phyloP scores from a whole-genome alignment of 2,888 invertebrate genomes.

The Baronia brevicornis region DNA sequence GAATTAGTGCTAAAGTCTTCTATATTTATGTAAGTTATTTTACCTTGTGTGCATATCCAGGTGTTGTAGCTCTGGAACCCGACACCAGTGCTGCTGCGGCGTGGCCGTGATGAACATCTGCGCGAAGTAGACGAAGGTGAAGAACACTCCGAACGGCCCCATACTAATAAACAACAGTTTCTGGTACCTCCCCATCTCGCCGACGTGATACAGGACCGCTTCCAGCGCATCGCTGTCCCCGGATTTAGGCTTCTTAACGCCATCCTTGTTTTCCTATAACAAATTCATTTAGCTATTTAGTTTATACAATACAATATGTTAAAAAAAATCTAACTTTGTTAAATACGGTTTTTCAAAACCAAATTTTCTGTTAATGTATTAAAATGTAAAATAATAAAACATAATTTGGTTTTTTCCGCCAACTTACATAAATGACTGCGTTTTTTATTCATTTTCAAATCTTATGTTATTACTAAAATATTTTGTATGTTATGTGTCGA shows the following conservation, averaged over 20 bases:
- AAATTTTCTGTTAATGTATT: too few relatives aligned
- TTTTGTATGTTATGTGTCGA: too few relatives aligned
- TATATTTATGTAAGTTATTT: background rate
- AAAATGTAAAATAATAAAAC: too few relatives aligned
- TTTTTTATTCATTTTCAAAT: too few relatives aligned
- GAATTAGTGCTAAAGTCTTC: too few relatives aligned
- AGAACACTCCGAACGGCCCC: slow-evolving; percentile 34
- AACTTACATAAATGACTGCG: too few relatives aligned
- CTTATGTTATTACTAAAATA: too few relatives aligned
- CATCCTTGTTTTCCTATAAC: slow-evolving; percentile 10
- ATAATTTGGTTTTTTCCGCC: too few relatives aligned
- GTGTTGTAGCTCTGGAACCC: slow-evolving; percentile 37
- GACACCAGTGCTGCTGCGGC: slow-evolving; percentile 44
- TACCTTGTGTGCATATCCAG: slow-evolving; percentile 33
- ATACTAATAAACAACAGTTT: slow-evolving; percentile 31
- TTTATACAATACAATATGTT: background rate
- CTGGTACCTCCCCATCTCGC: slow-evolving; percentile 34
- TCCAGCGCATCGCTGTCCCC: slow-evolving; percentile 25
- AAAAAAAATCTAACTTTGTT: too few relatives aligned
- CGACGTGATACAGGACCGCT: slow-evolving; percentile 26
- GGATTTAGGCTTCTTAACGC: slow-evolving; percentile 4
- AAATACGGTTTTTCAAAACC: too few relatives aligned
- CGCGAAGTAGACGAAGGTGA: slow-evolving; percentile 36
- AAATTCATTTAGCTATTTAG: too few relatives aligned
- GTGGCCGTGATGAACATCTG: slow-evolving; percentile 46